Evolutionary conservation across 2,888 invertebrate genomes (phyloP).

Genomic region (Agrochola macilenta): DNA sequence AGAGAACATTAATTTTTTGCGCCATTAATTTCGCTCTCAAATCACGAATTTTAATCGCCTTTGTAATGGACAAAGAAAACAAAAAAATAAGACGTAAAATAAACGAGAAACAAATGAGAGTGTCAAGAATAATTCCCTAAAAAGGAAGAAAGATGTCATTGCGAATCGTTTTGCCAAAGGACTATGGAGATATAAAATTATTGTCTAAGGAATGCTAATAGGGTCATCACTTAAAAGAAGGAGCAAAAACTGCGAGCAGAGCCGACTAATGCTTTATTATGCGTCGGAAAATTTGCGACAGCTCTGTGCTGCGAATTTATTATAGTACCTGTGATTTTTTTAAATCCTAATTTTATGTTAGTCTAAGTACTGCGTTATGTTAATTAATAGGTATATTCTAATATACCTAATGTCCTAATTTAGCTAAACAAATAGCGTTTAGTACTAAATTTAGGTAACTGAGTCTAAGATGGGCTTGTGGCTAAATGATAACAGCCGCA

Average conservation of each 20-base stretch:
- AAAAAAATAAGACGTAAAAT: conserved; percentile 40
- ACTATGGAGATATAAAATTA: conserved; percentile 81
- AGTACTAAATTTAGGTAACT: background rate
- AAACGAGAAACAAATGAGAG: conserved; percentile 61
- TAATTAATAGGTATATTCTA: background rate
- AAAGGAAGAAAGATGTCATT: conserved; percentile 73
- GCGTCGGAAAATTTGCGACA: conserved; percentile 50
- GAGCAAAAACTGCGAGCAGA: conserved; percentile 73
- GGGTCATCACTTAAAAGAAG: conserved; percentile 82
- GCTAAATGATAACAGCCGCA: background rate
- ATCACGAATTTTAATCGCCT: conserved; percentile 51
- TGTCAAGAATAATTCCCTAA: conserved; percentile 63
- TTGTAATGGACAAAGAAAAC: conserved; percentile 35
- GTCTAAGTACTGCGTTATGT: background rate
- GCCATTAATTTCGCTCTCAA: conserved; percentile 29
- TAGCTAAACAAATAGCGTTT: background rate
- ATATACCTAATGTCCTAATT: background rate
- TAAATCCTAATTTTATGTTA: background rate
- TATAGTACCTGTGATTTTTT: conserved; percentile 30
- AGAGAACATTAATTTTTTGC: conserved; percentile 15
- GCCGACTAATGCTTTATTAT: conserved; percentile 74
- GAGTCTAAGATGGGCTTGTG: background rate
- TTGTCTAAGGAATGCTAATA: conserved; percentile 84
- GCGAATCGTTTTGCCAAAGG: conserved; percentile 74
- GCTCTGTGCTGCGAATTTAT: conserved; percentile 30